Conservation (phyloP, 2,888 invertebrate species). For the Ligdia adustata region DNA sequence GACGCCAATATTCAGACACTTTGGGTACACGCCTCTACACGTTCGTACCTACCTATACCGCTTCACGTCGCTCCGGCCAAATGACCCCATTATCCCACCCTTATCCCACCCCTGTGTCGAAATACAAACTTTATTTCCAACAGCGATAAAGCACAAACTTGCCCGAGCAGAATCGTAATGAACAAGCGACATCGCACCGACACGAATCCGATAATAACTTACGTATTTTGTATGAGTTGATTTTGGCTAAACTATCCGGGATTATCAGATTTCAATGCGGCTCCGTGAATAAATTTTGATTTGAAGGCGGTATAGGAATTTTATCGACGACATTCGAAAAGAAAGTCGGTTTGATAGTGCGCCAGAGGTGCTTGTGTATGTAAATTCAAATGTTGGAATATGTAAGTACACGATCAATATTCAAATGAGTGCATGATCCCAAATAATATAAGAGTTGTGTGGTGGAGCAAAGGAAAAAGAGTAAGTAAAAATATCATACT, state of each 20-base stretch:
- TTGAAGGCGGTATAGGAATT: constrained; percentile 41
- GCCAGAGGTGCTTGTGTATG: constrained; percentile 21
- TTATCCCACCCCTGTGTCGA: constrained; percentile 43
- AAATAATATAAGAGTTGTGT: constrained; percentile 28
- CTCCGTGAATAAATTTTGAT: constrained; percentile 52
- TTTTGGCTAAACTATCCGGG: constrained; percentile 57
- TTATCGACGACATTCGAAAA: constrained; percentile 40
- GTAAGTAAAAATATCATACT: too few relatives aligned
- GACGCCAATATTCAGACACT: constrained; percentile 68
- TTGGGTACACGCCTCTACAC: constrained; percentile 63
- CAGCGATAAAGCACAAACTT: constrained; percentile 50
- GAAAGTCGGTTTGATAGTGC: constrained; percentile 30
- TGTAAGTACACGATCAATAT: constrained; percentile 37
- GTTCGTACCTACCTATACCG: constrained; percentile 50
- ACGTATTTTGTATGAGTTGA: constrained; percentile 63
- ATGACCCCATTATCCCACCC: constrained; percentile 74
- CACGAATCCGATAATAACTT: constrained; percentile 66
- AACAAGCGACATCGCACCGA: constrained; percentile 58
- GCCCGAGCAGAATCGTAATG: constrained; percentile 48
- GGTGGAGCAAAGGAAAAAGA: neutral
- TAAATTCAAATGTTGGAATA: constrained; percentile 35
- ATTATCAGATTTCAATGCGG: constrained; percentile 56
- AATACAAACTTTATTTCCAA: constrained; percentile 55
- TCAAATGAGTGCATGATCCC: constrained; percentile 35
- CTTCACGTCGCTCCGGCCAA: constrained; percentile 70